Base-by-base conservation (phyloP, 2,113 vertebrate genomes). In the Lontra canadensis region DNA sequence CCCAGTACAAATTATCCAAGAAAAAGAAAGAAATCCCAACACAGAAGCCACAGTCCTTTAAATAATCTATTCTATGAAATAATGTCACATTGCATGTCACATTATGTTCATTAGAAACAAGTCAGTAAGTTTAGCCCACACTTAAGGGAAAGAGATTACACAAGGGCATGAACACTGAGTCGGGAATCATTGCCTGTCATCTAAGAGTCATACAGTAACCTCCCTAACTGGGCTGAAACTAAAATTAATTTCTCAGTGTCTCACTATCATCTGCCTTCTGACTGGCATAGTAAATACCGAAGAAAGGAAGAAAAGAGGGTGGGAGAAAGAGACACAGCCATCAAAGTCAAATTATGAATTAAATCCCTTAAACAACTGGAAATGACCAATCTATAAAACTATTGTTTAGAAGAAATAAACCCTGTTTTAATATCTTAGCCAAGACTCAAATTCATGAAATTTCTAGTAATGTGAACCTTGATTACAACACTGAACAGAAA, bases 401-500 rank as follows among this genome's bases (percentile, higher is more conserved):
- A 83, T 42, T 67, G 2, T 76, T 55, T 86, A 20, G 55, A 89
- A 92, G 6, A 82, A 25, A 92, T 59, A 76, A 94, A 55, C 2
- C 76, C 36, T 76, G 90, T 86, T 92, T 91, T 93, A 74, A 74
- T 69, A 78, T 92, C 83, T 91, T 69, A 80, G 47, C 34, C 26
- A 94, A 86, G 20, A 80, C 25, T 78, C 25, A 44, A 95, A 93
- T 93, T 88, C 26, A 73, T 34, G 15, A 25, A 42, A 67, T 90
- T 83, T 95, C 39, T 89, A 94, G 52, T 12, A 89, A 7, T 15
- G 10, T 34, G 42, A 47, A 4, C 44, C 74, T 86, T 93, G 78
- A 69, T 63, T 97, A 93, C 59, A 26, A 29, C 3, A 88, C 85
- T 79, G 86, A 90, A 86, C 17, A 86, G 63, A 71, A 88, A 96